These are phyloP conservation scores for Nesoenas mayeri DNA, from an alignment of 2,113 vertebrate genomes.

Conservation along the genomic window DNA sequence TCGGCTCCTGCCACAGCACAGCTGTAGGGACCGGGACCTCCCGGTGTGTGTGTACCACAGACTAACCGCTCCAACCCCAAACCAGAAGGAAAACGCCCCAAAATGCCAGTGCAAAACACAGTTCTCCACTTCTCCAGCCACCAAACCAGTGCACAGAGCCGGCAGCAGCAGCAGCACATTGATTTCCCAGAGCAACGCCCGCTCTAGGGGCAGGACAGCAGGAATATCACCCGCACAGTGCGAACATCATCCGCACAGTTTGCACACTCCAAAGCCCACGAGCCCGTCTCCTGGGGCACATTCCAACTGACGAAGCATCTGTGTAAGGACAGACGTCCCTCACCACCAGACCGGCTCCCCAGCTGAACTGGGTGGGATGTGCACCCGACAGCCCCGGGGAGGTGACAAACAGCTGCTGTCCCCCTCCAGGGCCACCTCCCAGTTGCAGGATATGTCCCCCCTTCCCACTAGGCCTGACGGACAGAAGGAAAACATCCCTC, in stretches of 20 bases:
- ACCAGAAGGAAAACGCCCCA: background rate
- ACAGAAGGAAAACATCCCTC: background rate
- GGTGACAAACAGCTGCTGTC: fast-evolving
- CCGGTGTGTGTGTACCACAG: fast-evolving
- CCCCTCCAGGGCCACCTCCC: background rate
- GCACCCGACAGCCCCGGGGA: fast-evolving
- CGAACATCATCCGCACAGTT: fast-evolving
- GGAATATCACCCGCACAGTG: background rate
- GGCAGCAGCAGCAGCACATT: fast-evolving
- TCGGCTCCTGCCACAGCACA: background rate
- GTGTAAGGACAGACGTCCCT: fast-evolving
- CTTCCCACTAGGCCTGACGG: background rate
- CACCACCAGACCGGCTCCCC: fast-evolving
- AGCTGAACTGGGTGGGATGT: background rate
- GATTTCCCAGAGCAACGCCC: background rate
- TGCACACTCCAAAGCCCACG: fast-evolving
- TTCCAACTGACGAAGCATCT: fast-evolving
- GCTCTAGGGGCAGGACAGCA: background rate
- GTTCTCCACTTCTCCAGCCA: background rate
- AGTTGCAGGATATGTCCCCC: background rate
- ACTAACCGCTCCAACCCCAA: background rate
- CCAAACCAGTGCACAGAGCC: fast-evolving
- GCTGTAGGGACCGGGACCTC: background rate
- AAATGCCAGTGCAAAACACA: background rate
- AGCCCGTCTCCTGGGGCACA: fast-evolving